Evolutionary conservation across 2,113 vertebrate species (phyloP), one percentile per base, ranked within the genome.

Genomic region (Halichoerus grypus): DNA sequence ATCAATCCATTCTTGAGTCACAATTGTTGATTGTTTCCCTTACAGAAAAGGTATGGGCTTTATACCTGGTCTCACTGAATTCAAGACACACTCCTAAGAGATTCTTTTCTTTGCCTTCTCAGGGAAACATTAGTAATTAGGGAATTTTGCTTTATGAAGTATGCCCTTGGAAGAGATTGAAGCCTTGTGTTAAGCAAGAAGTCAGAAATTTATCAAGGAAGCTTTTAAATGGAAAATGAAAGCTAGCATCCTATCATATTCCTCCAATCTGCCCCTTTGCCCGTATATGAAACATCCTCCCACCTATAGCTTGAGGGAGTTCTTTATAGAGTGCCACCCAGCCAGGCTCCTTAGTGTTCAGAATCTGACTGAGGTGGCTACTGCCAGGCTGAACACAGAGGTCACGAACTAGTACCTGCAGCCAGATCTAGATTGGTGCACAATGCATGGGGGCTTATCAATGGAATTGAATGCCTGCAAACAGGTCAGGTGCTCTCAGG

Each of bases 71-170:
- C 12, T 74, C 46, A 59, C 31, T 89, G 26, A 96, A 71, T 86
- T 94, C 15, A 86, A 83, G 42, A 83, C 22, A 74, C 83, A 42
- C 24, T 10, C 24, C 14, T 85, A 7, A 72, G 31, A 14, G 28
- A 55, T 95, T 86, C 5, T 21, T 80, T 88, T 79, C 81, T 69
- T 77, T 86, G 53, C 11, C 39, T 61, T 93, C n/a, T 96, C 36
- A 80, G 36, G 14, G 55, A 96, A 86, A 18, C 55, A 36, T 42
- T 85, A 11, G 9, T 93, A 84, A 79, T 72, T 71, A 69, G n/a
- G 31, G 36, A 88, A 51, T 94, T 88, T 46, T 31, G 0, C 33
- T 81, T 80, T 61, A 53, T 74, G 3, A 83, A 61, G 18, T 79
- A 87, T 39, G 8, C 0, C 0, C 22, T 89, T 79, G 67, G 4